phyloP scores from a whole-genome alignment of 1,140 invertebrate genomes.

The Drosophila carrolli region DNA sequence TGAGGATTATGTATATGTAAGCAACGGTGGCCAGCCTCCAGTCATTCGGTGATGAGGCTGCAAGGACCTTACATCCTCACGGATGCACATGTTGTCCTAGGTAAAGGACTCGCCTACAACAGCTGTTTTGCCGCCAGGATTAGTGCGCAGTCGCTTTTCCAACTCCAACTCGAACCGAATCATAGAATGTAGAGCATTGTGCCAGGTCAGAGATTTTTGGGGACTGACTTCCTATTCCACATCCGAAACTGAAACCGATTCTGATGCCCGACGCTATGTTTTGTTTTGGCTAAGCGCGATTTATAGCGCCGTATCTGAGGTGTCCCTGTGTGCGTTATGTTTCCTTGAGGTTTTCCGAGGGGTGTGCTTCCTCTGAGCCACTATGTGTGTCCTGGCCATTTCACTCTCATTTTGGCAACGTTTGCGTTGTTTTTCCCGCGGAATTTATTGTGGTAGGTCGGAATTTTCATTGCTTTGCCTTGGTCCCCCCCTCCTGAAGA shows the following conservation, averaged over 20 bases:
- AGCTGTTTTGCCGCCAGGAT: slow-evolving; percentile 48
- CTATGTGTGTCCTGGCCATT: slow-evolving; percentile 38
- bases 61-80: neutral
- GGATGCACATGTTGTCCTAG: slow-evolving; percentile 66
- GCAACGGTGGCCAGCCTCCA: slow-evolving; percentile 16
- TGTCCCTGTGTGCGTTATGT: slow-evolving; percentile 39
- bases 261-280: slow-evolving; percentile 60
- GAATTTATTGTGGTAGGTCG: slow-evolving; percentile 83
- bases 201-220: slow-evolving; percentile 74
- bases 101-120: slow-evolving; percentile 58
- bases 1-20: slow-evolving; percentile 7
- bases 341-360: slow-evolving; percentile 46
- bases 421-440: slow-evolving; percentile 52
- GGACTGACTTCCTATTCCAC: slow-evolving; percentile 8
- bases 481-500: neutral
- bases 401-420: slow-evolving; percentile 69
- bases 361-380: slow-evolving; percentile 23
- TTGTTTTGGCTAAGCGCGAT: slow-evolving; percentile 76
- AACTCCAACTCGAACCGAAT: slow-evolving; percentile 51
- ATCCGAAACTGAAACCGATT: slow-evolving; percentile 36
- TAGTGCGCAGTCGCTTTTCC: slow-evolving; percentile 49
- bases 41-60: slow-evolving; percentile 14
- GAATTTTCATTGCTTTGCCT: slow-evolving; percentile 75
- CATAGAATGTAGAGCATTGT: slow-evolving; percentile 83
- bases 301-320: slow-evolving; percentile 57